Conservation (phyloP, 2,797 vertebrate species). For the Brachyalestes nurse region DNA sequence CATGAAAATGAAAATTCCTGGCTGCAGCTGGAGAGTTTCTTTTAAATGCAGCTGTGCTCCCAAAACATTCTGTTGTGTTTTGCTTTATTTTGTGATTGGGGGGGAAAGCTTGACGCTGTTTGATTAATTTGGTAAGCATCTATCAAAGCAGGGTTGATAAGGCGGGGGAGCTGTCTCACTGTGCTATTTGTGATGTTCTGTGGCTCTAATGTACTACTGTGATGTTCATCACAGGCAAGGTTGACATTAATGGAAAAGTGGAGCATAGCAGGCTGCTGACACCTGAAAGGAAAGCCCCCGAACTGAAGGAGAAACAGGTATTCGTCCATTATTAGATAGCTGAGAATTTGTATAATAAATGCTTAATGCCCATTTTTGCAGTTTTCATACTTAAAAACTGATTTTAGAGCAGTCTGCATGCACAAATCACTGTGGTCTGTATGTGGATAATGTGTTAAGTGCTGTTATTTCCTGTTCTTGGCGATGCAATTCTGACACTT, state of each 20-base stretch:
- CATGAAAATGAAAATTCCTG: neutral
- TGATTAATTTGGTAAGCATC: neutral
- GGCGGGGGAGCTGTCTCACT: neutral
- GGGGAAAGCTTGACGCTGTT: neutral
- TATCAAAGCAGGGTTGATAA: neutral
- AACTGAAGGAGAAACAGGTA: slow-evolving; percentile 91
- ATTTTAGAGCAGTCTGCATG: too few relatives aligned
- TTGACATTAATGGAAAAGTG: slow-evolving; percentile 85
- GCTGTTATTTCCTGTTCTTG: too few relatives aligned
- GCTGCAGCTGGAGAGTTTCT: neutral
- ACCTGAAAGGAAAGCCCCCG: slow-evolving; percentile 89
- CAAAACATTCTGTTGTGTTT: neutral
- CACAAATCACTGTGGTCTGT: too few relatives aligned
- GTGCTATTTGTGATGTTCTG: neutral
- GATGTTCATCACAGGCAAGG: slow-evolving; percentile 82
- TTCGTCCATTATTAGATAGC: neutral
- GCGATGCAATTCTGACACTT: too few relatives aligned
- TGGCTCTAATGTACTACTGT: slow-evolving; percentile 19
- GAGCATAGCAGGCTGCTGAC: slow-evolving; percentile 92
- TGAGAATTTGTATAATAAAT: neutral
- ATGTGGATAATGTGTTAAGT: too few relatives aligned
- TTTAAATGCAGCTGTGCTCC: neutral
- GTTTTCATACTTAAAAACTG: too few relatives aligned
- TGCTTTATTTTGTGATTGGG: neutral
- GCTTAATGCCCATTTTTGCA: too few relatives aligned